A percentile compares a stretch with the other conserved stretches of the same genome.
Evolutionary conservation across 2,113 vertebrate species (phyloP).

Genomic region (Channa maculata): DNA sequence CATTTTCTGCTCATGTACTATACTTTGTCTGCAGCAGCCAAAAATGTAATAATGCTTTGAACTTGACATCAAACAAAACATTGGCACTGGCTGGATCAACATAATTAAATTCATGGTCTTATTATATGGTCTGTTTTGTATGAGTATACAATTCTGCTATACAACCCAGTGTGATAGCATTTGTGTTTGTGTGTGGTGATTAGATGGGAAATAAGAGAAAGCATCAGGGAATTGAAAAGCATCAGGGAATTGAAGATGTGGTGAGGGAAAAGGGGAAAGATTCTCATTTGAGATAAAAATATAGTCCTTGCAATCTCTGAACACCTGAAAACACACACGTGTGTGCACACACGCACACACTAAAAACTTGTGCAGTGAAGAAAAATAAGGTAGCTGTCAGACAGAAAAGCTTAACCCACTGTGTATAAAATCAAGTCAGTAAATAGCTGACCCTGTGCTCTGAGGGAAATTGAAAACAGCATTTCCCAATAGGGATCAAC

Average conservation of each 20-base stretch:
- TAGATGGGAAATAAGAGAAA: constrained; percentile 37
- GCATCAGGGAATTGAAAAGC: constrained; percentile 47
- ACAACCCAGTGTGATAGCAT: constrained; percentile 17
- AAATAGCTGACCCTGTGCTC: constrained; percentile 42
- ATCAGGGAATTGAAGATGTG: constrained; percentile 60
- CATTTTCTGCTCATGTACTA: constrained; percentile 7
- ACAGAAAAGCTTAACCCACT: constrained; percentile 32
- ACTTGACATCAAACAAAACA: constrained; percentile 62
- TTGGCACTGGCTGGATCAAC: constrained; percentile 25
- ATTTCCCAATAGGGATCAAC: constrained; percentile 33
- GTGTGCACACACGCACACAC: constrained; percentile 2
- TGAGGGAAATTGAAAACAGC: constrained; percentile 38
- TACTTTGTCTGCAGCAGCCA: constrained; percentile 47
- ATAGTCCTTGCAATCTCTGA: constrained; percentile 48
- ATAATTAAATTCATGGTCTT: constrained; percentile 62
- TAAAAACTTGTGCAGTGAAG: neutral
- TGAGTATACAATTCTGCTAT: constrained; percentile 30
- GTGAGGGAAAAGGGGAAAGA: constrained; percentile 49
- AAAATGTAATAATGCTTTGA: constrained; percentile 61
- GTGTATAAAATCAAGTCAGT: constrained; percentile 18
- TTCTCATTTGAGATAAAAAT: constrained; percentile 78
- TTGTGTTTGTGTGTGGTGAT: constrained; percentile 7
- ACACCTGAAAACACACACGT: neutral
- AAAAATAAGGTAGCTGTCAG: constrained; percentile 22
- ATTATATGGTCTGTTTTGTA: constrained; percentile 51